Conservation (phyloP, 2,113 vertebrate genomes). For the Eleginops maclovinus region DNA sequence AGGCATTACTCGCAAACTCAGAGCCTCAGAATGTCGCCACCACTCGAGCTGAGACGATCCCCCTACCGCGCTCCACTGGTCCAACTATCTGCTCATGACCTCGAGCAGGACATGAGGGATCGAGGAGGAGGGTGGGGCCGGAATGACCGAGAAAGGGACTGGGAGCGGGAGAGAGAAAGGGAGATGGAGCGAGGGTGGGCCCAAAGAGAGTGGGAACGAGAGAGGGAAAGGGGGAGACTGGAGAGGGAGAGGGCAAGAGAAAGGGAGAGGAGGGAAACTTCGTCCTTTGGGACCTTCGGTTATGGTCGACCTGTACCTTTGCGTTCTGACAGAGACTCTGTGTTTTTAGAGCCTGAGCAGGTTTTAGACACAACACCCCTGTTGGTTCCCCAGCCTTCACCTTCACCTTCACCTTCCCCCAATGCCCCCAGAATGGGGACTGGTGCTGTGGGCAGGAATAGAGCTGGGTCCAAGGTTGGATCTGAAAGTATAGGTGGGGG, state of each 20-base stretch:
- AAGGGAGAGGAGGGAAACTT: constrained; percentile 69
- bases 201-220: constrained; percentile 75
- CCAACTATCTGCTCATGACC: constrained; percentile 82
- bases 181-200: constrained; percentile 80
- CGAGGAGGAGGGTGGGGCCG: constrained; percentile 72
- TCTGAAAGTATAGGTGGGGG: constrained; percentile 56
- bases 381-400: constrained; percentile 73
- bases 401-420: constrained; percentile 75
- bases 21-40: constrained; percentile 78
- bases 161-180: constrained; percentile 72
- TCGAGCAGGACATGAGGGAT: constrained; percentile 78
- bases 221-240: constrained; percentile 72
- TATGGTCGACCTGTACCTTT: constrained; percentile 70
- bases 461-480: constrained; percentile 72
- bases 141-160: constrained; percentile 68
- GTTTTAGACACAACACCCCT: constrained; percentile 81
- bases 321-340: constrained; percentile 74
- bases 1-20: constrained; percentile 80
- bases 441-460: constrained; percentile 71
- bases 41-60: constrained; percentile 71
- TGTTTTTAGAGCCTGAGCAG: constrained; percentile 78
- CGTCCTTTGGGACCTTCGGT: constrained; percentile 76
- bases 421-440: constrained; percentile 79
- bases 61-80: constrained; percentile 72
- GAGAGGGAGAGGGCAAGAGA: constrained; percentile 77